Conservation (phyloP, 2,113 vertebrate species). For the Peromyscus polionotus region DNA sequence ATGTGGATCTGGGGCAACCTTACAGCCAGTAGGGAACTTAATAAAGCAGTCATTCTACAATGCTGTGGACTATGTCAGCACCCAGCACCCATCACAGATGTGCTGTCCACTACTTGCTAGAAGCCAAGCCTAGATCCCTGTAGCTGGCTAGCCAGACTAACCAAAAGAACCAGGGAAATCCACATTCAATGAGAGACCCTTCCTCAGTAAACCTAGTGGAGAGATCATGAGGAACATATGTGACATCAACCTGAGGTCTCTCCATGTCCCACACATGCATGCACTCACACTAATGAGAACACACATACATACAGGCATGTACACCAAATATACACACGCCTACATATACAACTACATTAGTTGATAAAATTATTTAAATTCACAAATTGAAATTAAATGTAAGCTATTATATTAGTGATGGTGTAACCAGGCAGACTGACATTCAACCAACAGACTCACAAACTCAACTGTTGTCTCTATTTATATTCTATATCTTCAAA, state of each 20-base stretch:
- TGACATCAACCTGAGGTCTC: neutral
- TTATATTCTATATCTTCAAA: conserved; percentile 12
- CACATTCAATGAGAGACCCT: neutral
- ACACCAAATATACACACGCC: neutral
- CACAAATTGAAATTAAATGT: neutral
- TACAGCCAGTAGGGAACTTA: neutral
- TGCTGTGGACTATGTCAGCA: neutral
- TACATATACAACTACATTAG: neutral
- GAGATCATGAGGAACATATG: neutral
- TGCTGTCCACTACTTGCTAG: neutral
- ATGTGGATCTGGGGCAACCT: neutral
- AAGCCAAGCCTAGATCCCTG: neutral
- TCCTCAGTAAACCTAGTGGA: neutral
- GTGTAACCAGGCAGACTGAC: neutral
- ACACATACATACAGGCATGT: too few species aligned
- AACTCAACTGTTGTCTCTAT: neutral
- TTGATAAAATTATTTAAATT: neutral
- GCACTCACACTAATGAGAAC: neutral
- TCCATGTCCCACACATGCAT: neutral
- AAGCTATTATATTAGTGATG: neutral
- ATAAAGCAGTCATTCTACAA: neutral
- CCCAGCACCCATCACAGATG: neutral
- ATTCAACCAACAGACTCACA: neutral
- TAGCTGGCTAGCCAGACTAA: neutral
- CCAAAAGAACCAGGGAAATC: too few species aligned